Evolutionary conservation across 2,113 vertebrate genomes (phyloP).

Genomic region (Fukomys damarensis): DNA sequence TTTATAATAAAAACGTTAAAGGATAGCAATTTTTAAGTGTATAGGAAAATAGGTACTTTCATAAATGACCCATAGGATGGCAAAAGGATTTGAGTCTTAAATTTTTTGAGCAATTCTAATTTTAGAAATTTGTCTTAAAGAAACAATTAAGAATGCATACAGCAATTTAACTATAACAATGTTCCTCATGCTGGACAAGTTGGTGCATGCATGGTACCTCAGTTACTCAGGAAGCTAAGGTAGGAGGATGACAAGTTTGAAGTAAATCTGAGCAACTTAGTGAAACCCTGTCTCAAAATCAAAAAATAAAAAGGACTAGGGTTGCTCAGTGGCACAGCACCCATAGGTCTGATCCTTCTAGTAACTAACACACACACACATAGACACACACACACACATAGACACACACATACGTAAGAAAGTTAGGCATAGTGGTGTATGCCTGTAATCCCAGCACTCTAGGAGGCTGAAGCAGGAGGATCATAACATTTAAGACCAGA

Average conservation of each 20-base stretch:
- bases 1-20: constrained; percentile 27
- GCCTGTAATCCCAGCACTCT: neutral
- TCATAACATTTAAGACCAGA: neutral
- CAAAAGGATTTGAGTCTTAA: neutral
- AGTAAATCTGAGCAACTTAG: neutral
- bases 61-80: neutral
- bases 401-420: neutral
- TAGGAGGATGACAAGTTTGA: neutral
- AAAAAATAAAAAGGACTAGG: neutral
- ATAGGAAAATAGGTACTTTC: neutral
- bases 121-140: constrained; percentile 4
- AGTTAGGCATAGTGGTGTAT: neutral
- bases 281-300: neutral
- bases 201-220: neutral
- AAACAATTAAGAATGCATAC: constrained; percentile 16
- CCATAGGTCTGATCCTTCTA: neutral
- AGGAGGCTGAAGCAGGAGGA: neutral
- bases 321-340: neutral
- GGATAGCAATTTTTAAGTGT: constrained; percentile 4
- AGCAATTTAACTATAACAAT: neutral
- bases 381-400: no score
- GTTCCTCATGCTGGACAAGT: neutral
- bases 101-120: neutral
- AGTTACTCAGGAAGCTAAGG: neutral
- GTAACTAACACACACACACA: no score